Evolutionary conservation across 2,888 invertebrate genomes (phyloP).

Genomic region (Leuctra nigra): DNA sequence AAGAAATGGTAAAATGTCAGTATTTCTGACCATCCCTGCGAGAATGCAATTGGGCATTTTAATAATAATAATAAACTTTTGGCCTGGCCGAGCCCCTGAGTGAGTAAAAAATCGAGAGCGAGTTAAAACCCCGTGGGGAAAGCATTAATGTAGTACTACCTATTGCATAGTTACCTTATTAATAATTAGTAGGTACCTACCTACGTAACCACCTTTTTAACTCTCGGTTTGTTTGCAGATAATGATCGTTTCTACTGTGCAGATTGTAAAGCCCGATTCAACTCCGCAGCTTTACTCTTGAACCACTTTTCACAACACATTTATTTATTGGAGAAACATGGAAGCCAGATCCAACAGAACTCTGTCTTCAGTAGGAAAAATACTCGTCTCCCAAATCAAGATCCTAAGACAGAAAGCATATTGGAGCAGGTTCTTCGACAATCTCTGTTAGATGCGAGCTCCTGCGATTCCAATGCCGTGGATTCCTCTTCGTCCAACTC

Average conservation of each 20-base stretch:
- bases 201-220: too few species aligned
- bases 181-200: too few species aligned
- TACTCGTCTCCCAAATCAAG: background rate
- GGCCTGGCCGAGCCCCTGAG: too few species aligned
- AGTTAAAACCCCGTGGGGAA: too few species aligned
- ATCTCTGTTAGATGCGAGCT: background rate
- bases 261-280: constrained; percentile 36
- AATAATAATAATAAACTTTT: too few species aligned
- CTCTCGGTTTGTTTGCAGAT: background rate
- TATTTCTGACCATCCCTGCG: too few species aligned
- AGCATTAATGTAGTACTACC: too few species aligned
- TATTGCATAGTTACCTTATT: too few species aligned
- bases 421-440: constrained; percentile 7
- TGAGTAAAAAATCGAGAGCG: too few species aligned
- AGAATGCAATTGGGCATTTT: too few species aligned
- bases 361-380: background rate
- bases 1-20: too few species aligned
- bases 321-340: constrained; percentile 18
- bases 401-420: constrained; percentile 5
- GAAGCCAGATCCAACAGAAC: background rate
- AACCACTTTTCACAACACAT: constrained; percentile 39
- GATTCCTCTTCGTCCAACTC: constrained; percentile 16
- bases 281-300: constrained; percentile 37
- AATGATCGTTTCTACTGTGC: constrained; percentile 29
- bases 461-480: background rate